phyloP scores from a whole-genome alignment of 1,140 invertebrate genomes.

The Reticulitermes speratus region DNA sequence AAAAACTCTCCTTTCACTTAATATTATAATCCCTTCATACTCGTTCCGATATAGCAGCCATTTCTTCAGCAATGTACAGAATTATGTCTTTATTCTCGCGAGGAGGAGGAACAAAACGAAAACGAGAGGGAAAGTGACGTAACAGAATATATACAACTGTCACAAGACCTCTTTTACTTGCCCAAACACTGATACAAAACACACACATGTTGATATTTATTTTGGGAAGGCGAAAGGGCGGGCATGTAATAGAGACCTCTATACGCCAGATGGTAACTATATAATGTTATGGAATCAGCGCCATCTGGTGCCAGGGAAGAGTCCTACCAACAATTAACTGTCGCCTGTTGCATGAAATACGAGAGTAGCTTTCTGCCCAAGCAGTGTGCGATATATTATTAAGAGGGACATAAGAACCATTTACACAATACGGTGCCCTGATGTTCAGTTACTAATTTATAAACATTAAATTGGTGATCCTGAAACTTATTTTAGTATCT shows the following conservation, averaged over 20 bases:
- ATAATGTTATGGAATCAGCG: neutral
- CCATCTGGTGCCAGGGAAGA: neutral
- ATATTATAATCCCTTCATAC: too few species aligned
- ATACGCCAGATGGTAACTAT: neutral
- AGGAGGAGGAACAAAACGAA: neutral
- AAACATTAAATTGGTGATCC: too few species aligned
- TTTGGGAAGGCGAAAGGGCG: neutral
- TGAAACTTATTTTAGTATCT: too few species aligned
- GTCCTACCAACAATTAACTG: neutral
- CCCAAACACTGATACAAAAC: neutral
- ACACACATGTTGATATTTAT: conserved; percentile 17
- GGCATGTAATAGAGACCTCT: neutral
- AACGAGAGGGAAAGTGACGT: neutral
- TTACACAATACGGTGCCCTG: too few species aligned
- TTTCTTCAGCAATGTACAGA: too few species aligned
- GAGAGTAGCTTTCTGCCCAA: neutral
- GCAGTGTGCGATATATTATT: too few species aligned
- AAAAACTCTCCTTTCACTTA: too few species aligned
- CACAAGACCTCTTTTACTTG: neutral
- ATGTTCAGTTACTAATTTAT: too few species aligned
- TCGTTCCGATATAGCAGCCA: too few species aligned
- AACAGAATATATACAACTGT: neutral
- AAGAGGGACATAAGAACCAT: too few species aligned
- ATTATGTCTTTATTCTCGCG: neutral
- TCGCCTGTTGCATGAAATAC: neutral